Evolutionary conservation across 2,797 vertebrate species (phyloP), one percentile per base, ranked within the genome.

Genomic region (Hippopotamyrus pictus): DNA sequence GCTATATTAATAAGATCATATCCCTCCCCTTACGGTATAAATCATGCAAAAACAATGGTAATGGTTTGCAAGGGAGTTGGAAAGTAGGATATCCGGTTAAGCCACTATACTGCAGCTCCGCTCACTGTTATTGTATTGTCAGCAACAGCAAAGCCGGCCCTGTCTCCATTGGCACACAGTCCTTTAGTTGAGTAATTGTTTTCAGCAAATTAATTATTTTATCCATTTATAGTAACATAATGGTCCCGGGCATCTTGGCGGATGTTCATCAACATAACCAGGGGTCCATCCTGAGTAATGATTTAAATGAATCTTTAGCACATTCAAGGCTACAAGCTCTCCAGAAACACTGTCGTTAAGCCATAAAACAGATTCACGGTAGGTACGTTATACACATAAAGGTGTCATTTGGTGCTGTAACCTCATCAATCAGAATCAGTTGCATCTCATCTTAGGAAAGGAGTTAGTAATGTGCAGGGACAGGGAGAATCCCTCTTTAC

Each of bases 131-230:
- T 87, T 53, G 17, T 33, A 62, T n/a, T 19, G 8, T 59, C 50
- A 53, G 7, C 29, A 87, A 41, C 29, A 37, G 85, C 53, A 3
- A 37, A 54, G 29, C 25, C 3, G 3, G 14, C 51, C 53, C 25
- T n/a, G 50, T 86, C 29, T 86, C 22, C 85, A 41, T 1, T 54
- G 53, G 85, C 51, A 44, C 29, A n/a, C 33, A 57, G 25, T 41
- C 3, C 53, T 87, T 87, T 59, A 59, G 85, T 87, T 87, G 33
- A 87, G 14, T 51, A 57, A 57, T 69, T 54, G 85, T 86, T 86
- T 88, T 88, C 19, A 25, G 29, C 41, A n/a, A 41, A 87, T 59
- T 57, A 59, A 87, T 59, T 87, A 41, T 87, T 57, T 88, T 53
- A 65, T 48, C 12, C 37, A 65, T 88, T 65, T 59, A 88, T 48